phyloP scores from a whole-genome alignment of 2,797 vertebrate genomes.

The Hydrophis major region DNA sequence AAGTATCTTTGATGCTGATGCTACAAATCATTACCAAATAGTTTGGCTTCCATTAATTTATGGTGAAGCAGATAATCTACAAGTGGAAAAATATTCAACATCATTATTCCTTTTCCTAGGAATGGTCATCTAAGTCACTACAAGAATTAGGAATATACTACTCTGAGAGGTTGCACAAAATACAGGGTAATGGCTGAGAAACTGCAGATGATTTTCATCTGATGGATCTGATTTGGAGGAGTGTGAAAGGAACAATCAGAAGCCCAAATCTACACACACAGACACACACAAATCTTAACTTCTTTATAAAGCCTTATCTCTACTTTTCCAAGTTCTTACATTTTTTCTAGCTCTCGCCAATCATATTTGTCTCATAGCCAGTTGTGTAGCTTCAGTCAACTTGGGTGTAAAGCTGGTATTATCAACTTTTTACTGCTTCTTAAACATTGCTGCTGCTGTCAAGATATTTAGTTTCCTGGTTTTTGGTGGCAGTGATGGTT shows the following conservation, averaged over 20 bases:
- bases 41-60: not conserved
- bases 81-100: not conserved
- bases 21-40: not conserved
- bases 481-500: not conserved
- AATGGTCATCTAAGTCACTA: not conserved
- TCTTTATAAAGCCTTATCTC: not conserved
- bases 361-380: not conserved
- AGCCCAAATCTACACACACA: not conserved
- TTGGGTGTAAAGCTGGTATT: not conserved
- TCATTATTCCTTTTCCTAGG: not conserved
- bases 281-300: not conserved
- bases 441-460: not conserved
- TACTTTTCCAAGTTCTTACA: not conserved
- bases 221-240: not conserved
- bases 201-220: not conserved
- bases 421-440: not conserved
- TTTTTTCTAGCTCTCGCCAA: not conserved
- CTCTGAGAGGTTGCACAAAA: not conserved
- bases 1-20: not conserved
- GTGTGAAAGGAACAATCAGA: not conserved
- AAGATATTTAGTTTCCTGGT: not conserved
- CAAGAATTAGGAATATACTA: not conserved
- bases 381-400: not conserved
- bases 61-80: not conserved
- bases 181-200: not conserved